Evolutionary conservation across 2,113 vertebrate species (phyloP).

Genomic region (Salvelinus sp.): DNA sequence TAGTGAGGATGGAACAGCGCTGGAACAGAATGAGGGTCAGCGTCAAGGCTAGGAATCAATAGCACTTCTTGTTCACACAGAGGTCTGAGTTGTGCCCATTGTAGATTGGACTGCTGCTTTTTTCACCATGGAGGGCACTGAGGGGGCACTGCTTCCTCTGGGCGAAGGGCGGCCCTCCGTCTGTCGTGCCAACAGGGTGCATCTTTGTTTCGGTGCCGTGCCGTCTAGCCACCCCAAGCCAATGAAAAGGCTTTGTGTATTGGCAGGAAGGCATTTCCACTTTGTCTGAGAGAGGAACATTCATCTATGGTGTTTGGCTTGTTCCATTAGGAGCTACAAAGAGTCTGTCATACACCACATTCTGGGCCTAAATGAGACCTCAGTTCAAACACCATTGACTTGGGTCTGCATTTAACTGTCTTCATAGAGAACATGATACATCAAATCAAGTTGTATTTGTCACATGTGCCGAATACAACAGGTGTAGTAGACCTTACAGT

Average conservation of each 20-base stretch:
- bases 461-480: no score
- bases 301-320: background rate
- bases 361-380: background rate
- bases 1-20: background rate
- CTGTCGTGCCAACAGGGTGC: background rate
- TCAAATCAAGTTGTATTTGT: no score
- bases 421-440: no score
- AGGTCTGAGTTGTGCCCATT: background rate
- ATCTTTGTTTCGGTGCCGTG: background rate
- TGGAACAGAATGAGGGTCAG: background rate
- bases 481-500: no score
- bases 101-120: background rate
- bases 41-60: background rate
- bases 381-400: background rate
- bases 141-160: background rate
- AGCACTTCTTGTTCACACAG: background rate
- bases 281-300: background rate
- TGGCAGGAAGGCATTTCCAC: background rate
- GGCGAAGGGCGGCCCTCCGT: background rate
- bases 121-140: background rate
- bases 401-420: no score
- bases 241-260: background rate
- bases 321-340: background rate
- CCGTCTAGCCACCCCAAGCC: background rate
- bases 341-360: background rate